Percentiles rank a stretch among this genome's conserved stretches.
Conservation (phyloP, 2,113 vertebrate genomes). For the Tringa solitaria region DNA sequence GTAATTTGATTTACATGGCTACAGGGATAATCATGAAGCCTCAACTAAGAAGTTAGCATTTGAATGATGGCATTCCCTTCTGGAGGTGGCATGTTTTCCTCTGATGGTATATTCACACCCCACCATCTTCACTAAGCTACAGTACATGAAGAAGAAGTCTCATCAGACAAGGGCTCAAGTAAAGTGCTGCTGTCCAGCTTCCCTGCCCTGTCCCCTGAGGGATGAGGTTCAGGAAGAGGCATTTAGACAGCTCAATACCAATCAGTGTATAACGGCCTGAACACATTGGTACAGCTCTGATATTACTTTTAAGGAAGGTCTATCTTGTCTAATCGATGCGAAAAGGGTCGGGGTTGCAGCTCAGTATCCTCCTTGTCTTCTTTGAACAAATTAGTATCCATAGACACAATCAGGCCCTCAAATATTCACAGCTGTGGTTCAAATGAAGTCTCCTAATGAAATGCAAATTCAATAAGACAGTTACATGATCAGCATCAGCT, state of each 20-base stretch:
- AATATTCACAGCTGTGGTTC: slow-evolving; percentile 69
- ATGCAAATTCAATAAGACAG: slow-evolving; percentile 70
- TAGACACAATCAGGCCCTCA: slow-evolving; percentile 59
- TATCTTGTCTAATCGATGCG: not conserved
- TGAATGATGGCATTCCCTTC: not conserved
- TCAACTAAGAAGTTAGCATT: not conserved
- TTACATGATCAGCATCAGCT: slow-evolving; percentile 70
- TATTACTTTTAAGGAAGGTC: slow-evolving; percentile 14
- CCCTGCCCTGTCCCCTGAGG: not conserved
- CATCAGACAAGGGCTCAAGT: not conserved
- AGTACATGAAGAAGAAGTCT: not conserved
- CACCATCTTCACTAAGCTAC: not conserved
- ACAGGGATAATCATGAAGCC: not conserved
- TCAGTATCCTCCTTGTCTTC: slow-evolving; percentile 44
- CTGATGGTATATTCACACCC: not conserved
- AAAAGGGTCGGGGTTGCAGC: slow-evolving; percentile 32
- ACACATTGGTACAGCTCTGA: not conserved
- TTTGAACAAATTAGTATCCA: slow-evolving; percentile 65
- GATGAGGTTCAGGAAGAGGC: not conserved
- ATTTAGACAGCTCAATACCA: not conserved
- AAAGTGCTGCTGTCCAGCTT: not conserved
- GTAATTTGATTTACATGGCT: slow-evolving; percentile 48
- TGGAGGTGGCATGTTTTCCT: not conserved
- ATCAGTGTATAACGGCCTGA: not conserved
- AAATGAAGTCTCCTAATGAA: slow-evolving; percentile 69